Base-by-base conservation (phyloP, 2,113 vertebrate genomes). In the Bettongia penicillata region DNA sequence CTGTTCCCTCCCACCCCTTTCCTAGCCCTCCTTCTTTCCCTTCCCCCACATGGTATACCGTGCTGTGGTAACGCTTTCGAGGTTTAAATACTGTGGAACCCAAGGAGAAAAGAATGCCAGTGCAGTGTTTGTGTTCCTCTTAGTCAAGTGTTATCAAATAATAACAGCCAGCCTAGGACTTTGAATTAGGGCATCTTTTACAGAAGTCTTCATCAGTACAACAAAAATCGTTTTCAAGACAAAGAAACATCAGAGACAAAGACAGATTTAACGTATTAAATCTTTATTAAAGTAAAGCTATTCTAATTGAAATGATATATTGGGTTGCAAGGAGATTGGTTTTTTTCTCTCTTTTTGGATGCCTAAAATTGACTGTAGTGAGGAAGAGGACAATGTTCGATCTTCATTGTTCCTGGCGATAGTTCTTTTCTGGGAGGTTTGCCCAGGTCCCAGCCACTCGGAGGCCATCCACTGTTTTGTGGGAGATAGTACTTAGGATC, bases 221-320 rank as follows among this genome's bases (percentile, higher is more conserved):
- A 94, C 97, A 95, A 95, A 97, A 97, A 98, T 96, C 97, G 95
- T 97, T 97, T 94, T 91, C 95, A 51, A 97, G 95, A 98, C 97
- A 98, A 97, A 98, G 97, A 95, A 95, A 93, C 96, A 98, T 97
- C 97, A 98, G 96, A 95, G 94, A 92, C 97, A 97, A 95, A 95
- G 94, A 97, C 97, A 98, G 95, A 94, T 97, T 98, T 97, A 97
- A 96, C 94, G 95, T 97, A 97, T 97, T 97, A 97, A 95, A 97
- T 97, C 97, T 98, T 98, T 97, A 97, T 97, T 96, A 98, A 98
- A 97, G 97, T 95, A 96, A 97, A 97, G 97, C 96, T 96, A 95
- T 96, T 97, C 96, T 96, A 97, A 93, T 95, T 96, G 96, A 96
- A 96, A 89, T 97, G 96, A 97, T 96, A 93, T 93, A 97, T 98